Base-by-base conservation (phyloP, 2,888 invertebrate species). In the Cryptops parisi region DNA sequence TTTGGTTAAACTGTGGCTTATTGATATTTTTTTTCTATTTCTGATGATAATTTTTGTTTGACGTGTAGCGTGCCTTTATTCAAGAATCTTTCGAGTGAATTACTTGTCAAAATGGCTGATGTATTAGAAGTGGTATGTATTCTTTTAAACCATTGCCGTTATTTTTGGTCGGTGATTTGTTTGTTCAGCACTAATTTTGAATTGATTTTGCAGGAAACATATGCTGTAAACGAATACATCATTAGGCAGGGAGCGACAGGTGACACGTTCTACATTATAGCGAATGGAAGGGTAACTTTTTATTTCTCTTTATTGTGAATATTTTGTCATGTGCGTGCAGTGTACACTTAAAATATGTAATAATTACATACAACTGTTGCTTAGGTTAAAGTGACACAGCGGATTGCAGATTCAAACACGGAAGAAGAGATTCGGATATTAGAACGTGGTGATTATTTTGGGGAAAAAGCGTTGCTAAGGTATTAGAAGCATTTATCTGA, bases 251-350 rank as follows among this genome's bases (percentile, higher is more conserved):
- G 89, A 0, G 87, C 87, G 60, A 76, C 77, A 26, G 90, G 90
- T 2, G 86, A 90, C 66, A 87, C 86, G 61, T 91, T 91, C 71
- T 91, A 84, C 65, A 88, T 91, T 55, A 87, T 91, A 63, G 81
- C 85, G 58, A 84, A 84, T 4, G 88, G 88, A 19, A 80, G 78
- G 17, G 88, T n/a, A n/a, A n/a, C n/a, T n/a, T n/a, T n/a, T n/a
- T n/a, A n/a, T n/a, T n/a, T n/a, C n/a, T n/a, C n/a, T n/a, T n/a
- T n/a, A n/a, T n/a, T n/a, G n/a, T n/a, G n/a, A n/a, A n/a, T n/a
- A n/a, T n/a, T n/a, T n/a, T n/a, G n/a, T n/a, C n/a, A n/a, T n/a
- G n/a, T n/a, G n/a, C n/a, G n/a, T n/a, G n/a, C n/a, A n/a, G n/a
- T n/a, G n/a, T n/a, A n/a, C n/a, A 54, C 21, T 6, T 40, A 19